These are phyloP conservation scores for Acleris literana DNA, from an alignment of 2,888 invertebrate genomes.

Conservation along the genomic window DNA sequence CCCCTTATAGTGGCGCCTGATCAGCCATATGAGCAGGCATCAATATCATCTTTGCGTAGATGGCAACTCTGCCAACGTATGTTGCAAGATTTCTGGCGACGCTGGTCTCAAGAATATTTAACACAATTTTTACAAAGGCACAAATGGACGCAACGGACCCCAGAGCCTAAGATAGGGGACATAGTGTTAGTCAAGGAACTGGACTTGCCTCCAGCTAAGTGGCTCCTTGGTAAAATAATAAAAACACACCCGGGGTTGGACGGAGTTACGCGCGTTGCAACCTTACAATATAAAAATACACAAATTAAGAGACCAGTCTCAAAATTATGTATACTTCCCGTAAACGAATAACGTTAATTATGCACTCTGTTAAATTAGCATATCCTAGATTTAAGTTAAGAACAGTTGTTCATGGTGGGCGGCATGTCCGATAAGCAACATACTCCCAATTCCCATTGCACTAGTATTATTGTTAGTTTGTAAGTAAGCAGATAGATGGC, in stretches of 20 bases:
- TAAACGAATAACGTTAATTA: not conserved
- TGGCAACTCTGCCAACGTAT: conserved; percentile 22
- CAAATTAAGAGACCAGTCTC: not conserved
- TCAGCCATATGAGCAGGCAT: not conserved
- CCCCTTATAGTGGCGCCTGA: conserved; percentile 6
- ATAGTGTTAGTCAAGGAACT: not conserved
- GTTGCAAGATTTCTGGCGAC: conserved; percentile 22
- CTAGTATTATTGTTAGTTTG: no score
- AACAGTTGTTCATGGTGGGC: conserved; percentile 11
- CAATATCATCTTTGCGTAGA: not conserved
- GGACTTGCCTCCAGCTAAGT: conserved; percentile 14
- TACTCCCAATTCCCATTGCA: no score
- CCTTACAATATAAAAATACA: conserved; percentile 2
- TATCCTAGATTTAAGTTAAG: not conserved
- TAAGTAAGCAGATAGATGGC: no score
- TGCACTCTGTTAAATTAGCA: no score
- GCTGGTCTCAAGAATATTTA: conserved; percentile 18
- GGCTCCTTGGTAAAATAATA: conserved; percentile 39
- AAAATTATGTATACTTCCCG: not conserved
- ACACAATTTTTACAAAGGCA: not conserved
- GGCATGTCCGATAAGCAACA: not conserved
- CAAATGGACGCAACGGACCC: conserved; percentile 2
- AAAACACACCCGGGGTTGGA: conserved; percentile 41
- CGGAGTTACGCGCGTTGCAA: conserved; percentile 41
- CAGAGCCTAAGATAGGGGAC: conserved; percentile 9